Conservation (phyloP, 2,888 invertebrate species). For the Opisthograptis luteolata region DNA sequence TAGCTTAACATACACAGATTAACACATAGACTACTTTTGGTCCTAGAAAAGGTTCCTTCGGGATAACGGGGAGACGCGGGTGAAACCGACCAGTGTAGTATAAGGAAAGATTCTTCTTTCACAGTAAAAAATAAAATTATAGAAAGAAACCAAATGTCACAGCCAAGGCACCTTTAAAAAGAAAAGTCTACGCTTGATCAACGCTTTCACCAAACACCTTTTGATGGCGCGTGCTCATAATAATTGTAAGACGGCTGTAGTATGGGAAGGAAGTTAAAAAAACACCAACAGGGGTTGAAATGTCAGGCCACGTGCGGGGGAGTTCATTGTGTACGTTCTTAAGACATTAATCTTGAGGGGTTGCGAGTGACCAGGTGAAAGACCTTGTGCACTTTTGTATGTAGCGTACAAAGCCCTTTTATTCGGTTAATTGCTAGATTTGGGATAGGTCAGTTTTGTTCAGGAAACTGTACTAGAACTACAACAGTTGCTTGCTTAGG, state of each 20-base stretch:
- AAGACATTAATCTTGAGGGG: constrained; percentile 79
- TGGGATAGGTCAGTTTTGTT: constrained; percentile 12
- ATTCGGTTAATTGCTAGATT: constrained; percentile 18
- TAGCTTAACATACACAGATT: too few species aligned
- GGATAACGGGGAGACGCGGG: too few species aligned
- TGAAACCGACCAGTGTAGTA: too few species aligned
- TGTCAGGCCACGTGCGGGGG: constrained; percentile 78
- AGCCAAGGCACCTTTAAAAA: constrained; percentile 12
- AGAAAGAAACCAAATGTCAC: constrained; percentile 14
- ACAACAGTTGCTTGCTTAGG: too few species aligned
- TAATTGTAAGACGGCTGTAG: constrained; percentile 65
- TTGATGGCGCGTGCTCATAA: constrained; percentile 70
- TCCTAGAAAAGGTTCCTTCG: too few species aligned
- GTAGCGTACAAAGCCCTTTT: constrained; percentile 24
- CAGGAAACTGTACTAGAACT: too few species aligned
- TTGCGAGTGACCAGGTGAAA: constrained; percentile 70
- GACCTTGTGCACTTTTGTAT: constrained; percentile 47
- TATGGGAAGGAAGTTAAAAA: constrained; percentile 71
- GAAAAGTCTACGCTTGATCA: constrained; percentile 62
- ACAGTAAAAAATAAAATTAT: background rate
- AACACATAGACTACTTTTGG: too few species aligned
- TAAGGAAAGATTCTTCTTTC: background rate
- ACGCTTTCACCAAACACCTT: constrained; percentile 80
- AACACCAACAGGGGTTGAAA: constrained; percentile 63
- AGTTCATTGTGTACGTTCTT: constrained; percentile 61